A percentile compares a stretch with the other conserved stretches of the same genome.
Evolutionary conservation across 64 coral and sea anemone genomes (phyloP).

Genomic region (Cladopsammia gracilis): DNA sequence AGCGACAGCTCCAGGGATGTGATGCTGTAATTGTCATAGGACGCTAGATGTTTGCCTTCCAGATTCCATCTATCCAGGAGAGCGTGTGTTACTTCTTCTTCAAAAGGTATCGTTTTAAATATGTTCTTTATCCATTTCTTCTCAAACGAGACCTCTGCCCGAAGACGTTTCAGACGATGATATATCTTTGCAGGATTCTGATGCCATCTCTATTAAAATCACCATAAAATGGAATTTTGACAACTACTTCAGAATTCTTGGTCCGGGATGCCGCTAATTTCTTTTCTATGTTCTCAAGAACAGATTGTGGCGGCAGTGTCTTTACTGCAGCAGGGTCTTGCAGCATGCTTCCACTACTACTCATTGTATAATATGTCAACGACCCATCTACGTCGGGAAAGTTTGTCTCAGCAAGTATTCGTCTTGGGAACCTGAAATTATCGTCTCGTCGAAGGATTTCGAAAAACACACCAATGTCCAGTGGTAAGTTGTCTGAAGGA

Average conservation of each 20-base stretch:
- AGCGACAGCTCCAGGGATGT: not conserved
- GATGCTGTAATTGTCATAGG: slow-evolving; percentile 10
- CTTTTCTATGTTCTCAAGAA: not conserved
- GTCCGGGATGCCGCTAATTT: not conserved
- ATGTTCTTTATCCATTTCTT: slow-evolving; percentile 1
- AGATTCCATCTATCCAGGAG: slow-evolving; percentile 5
- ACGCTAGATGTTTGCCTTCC: not conserved
- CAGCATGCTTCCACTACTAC: not conserved
- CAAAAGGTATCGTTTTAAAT: not conserved
- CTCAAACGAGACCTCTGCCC: not conserved
- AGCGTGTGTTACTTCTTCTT: not conserved
- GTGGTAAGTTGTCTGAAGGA: not conserved
- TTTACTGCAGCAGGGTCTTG: not conserved
- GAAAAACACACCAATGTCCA: not conserved
- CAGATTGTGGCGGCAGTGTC: not conserved
- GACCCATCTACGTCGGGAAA: not conserved
- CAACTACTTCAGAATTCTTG: no score
- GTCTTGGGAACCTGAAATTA: not conserved
- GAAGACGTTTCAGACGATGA: not conserved
- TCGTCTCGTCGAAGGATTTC: not conserved
- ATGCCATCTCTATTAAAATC: slow-evolving; percentile 29
- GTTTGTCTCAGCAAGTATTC: not conserved
- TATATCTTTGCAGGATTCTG: not conserved
- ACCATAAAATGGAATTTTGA: not conserved
- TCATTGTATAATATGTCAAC: not conserved